These are phyloP conservation scores for Setipinna tenuifilis DNA, from an alignment of 2,797 vertebrate genomes.

Conservation along the genomic window DNA sequence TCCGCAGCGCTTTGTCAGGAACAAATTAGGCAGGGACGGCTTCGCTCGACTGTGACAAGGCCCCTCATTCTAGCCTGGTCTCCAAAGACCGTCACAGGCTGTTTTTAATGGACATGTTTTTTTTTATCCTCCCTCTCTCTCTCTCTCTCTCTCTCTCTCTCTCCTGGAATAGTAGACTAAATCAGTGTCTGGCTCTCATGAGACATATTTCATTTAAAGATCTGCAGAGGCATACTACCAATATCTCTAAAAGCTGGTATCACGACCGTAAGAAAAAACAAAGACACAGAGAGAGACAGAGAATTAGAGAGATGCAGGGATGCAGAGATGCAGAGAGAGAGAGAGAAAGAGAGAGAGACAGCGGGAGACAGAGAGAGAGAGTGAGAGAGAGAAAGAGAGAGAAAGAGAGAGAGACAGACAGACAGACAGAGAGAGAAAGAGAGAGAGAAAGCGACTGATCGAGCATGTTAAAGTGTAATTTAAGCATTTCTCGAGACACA, in stretches of 20 bases:
- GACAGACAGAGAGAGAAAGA: background rate
- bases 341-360: background rate
- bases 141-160: background rate
- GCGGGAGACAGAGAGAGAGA: background rate
- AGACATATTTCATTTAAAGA: slow-evolving; percentile 14
- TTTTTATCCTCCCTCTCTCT: background rate
- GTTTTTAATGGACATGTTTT: slow-evolving; percentile 12
- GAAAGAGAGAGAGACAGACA: background rate
- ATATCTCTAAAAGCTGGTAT: background rate
- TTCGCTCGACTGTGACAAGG: slow-evolving; percentile 37
- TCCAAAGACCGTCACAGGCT: slow-evolving; percentile 30
- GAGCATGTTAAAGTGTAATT: slow-evolving; percentile 30
- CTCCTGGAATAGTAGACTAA: background rate
- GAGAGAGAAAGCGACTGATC: background rate
- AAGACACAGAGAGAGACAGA: background rate
- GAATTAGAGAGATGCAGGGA: background rate
- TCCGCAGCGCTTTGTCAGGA: slow-evolving; percentile 25
- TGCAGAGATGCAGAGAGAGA: background rate
- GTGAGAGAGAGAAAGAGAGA: background rate
- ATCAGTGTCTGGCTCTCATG: background rate
- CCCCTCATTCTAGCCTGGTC: slow-evolving; percentile 11
- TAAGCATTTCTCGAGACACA: slow-evolving; percentile 27
- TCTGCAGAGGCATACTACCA: background rate
- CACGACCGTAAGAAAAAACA: background rate
- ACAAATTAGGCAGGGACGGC: slow-evolving; percentile 37